Conservation (phyloP, 2,888 invertebrate genomes). For the Cryptocheilus praepositus region DNA sequence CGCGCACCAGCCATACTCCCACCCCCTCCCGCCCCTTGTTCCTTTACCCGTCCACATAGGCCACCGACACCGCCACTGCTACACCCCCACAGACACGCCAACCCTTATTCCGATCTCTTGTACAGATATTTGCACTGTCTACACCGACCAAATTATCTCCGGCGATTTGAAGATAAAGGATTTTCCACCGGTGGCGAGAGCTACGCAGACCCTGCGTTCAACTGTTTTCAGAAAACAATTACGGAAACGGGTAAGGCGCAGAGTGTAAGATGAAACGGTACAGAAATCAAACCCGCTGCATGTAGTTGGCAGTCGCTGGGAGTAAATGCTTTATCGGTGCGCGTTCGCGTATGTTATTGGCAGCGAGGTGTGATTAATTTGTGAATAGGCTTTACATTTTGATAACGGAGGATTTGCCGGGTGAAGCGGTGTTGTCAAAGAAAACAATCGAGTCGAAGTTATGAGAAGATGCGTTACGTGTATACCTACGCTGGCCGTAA, state of each 20-base stretch:
- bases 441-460: too few relatives aligned
- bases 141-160: conserved; percentile 70
- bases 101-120: conserved; percentile 69
- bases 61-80: conserved; percentile 34
- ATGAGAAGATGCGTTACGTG: too few relatives aligned
- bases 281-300: too few relatives aligned
- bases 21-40: conserved; percentile 13
- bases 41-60: conserved; percentile 16
- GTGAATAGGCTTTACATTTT: neutral
- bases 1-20: conserved; percentile 46
- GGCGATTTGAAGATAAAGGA: conserved; percentile 70
- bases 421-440: too few relatives aligned
- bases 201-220: neutral
- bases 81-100: conserved; percentile 44
- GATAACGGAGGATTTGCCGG: neutral
- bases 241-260: too few relatives aligned
- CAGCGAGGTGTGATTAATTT: neutral
- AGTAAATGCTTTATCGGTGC: too few relatives aligned
- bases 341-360: neutral
- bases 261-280: too few relatives aligned
- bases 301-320: too few relatives aligned
- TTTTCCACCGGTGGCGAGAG: conserved; percentile 51
- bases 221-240: conserved; percentile 5
- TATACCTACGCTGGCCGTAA: too few relatives aligned
- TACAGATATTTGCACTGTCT: conserved; percentile 73